A percentile compares a stretch with the other conserved stretches of the same genome.
Evolutionary conservation across 2,888 invertebrate species (phyloP).

Genomic region (Pyralis farinalis): DNA sequence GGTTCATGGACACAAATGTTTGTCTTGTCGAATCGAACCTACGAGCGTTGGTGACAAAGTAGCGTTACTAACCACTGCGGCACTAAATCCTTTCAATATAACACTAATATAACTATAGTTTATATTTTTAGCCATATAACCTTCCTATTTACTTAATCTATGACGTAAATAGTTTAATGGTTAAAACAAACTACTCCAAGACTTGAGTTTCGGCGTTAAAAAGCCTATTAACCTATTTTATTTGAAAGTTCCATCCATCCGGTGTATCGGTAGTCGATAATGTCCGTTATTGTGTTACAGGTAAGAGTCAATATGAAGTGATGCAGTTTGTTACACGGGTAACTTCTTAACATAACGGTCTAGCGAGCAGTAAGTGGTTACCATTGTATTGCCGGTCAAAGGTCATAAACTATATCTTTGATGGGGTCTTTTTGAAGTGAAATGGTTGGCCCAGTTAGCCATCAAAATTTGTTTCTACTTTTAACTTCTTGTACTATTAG

Average conservation of each 20-base stretch:
- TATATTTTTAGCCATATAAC: no score
- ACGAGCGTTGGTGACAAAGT: no score
- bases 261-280: background rate
- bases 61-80: no score
- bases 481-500: no score
- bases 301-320: background rate
- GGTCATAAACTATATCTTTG: conserved; percentile 1
- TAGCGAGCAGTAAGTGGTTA: conserved; percentile 30
- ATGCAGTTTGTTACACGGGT: conserved; percentile 2
- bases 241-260: conserved; percentile 56
- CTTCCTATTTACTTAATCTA: conserved; percentile 39
- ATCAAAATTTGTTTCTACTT: no score
- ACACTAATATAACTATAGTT: no score
- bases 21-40: no score
- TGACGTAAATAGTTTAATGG: conserved; percentile 52
- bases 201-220: conserved; percentile 69
- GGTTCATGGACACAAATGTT: no score
- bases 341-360: conserved; percentile 27
- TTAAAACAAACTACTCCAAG: conserved; percentile 56
- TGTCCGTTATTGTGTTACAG: background rate
- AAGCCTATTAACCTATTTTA: conserved; percentile 75
- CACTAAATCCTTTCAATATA: no score
- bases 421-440: conserved; percentile 2
- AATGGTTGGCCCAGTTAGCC: background rate
- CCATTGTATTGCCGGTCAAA: conserved; percentile 26